A percentile compares a stretch with the other conserved stretches of the same genome.
phyloP scores from a whole-genome alignment of 2,797 vertebrate species.

The Todus mexicanus region DNA sequence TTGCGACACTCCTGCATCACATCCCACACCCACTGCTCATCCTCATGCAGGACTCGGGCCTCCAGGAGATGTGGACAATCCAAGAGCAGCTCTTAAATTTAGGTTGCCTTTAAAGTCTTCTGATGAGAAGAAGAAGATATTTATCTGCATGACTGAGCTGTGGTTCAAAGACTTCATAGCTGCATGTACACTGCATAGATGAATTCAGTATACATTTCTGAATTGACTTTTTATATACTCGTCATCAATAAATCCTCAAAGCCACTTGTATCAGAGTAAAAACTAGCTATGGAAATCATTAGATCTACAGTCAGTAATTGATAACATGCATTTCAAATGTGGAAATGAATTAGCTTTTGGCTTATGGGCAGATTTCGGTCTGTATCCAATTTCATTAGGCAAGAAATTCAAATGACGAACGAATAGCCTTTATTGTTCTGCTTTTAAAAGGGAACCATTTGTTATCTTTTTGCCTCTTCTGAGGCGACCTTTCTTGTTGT shows the following conservation, averaged over 20 bases:
- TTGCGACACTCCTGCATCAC: background rate
- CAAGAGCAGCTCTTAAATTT: background rate
- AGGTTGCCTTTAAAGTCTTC: background rate
- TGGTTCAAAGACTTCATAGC: background rate
- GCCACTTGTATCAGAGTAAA: constrained; percentile 14
- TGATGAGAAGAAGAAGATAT: background rate
- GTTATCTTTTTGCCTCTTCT: background rate
- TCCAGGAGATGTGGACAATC: background rate
- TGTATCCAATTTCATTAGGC: constrained; percentile 58
- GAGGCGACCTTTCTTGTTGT: background rate
- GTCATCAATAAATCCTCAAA: constrained; percentile 51
- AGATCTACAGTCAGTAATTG: constrained; percentile 56
- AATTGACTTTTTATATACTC: constrained; percentile 5
- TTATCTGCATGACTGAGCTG: background rate
- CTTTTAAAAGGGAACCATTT: background rate
- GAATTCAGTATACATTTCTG: background rate
- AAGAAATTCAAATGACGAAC: constrained; percentile 40
- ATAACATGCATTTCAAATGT: constrained; percentile 42
- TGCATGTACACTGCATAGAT: background rate
- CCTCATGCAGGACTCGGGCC: background rate
- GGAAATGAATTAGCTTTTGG: constrained; percentile 56
- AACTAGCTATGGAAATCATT: constrained; percentile 48
- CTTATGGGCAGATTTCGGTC: background rate
- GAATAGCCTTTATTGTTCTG: constrained; percentile 40
- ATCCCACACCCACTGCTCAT: fast-evolving